Base-by-base conservation (phyloP, 2,797 vertebrate species). In the Hydrocynus forskahlii region DNA sequence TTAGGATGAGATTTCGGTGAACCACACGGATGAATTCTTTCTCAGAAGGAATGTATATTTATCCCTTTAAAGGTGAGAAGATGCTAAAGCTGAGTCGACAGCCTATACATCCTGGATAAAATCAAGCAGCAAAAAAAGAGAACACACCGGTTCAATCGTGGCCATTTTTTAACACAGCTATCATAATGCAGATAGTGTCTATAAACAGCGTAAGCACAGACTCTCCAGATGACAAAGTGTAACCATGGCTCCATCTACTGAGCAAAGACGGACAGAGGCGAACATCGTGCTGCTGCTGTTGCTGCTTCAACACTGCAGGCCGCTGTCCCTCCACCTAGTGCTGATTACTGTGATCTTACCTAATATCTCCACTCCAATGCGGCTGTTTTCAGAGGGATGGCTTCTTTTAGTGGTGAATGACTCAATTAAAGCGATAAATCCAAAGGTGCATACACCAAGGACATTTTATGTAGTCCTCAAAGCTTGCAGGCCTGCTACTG, bases 181-280 rank as follows among this genome's bases (percentile, higher is more conserved):
- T 71, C 70, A 79, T 45, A 84, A 48, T 79, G 76, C 73, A 81
- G 76, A 71, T 81, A 57, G 17, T 8, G 52, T 66, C 72, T 69
- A 48, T 62, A 75, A 62, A 52, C 16, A 76, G 60, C 21, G 67
- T 19, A 29, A 55, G 7, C 69, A 76, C 69, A 50, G 43, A 43
- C 54, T 50, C 60, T 17, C 35, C 48, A 73, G 60, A 48, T 73
- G 72, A 75, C 35, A 62, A 75, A 84, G 80, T 70, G 87, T 29
- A 74, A 45, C 75, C 83, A 81, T 86, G 85, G 87, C 87, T 85
- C 87, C 87, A 86, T 85, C 87, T 86, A 77, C 85, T 88, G 87
- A 76, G 74, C 85, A 83, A 63, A 86, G 50, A 66, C 52, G 52
- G 75, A 57, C 73, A 38, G 60, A 80, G 23, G 68, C 67, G 75